Evolutionary conservation across 2,888 invertebrate species (phyloP).

Genomic region (Myathropa florea): DNA sequence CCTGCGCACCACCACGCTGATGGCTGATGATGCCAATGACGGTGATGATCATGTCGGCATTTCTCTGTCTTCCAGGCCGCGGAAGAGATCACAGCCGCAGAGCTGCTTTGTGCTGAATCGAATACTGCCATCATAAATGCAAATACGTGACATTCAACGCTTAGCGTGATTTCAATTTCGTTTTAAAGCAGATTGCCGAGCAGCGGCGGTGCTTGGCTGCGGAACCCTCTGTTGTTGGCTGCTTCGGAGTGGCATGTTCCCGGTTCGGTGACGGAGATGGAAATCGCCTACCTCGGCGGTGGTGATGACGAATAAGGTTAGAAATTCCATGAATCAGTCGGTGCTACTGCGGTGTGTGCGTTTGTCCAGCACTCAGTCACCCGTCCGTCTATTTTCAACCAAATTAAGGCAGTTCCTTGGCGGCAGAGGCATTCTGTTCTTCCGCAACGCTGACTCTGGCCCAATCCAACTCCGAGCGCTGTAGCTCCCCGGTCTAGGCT

Average conservation of each 20-base stretch:
- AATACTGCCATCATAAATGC: conserved; percentile 71
- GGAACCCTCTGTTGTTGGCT: conserved; percentile 6
- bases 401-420: conserved; percentile 64
- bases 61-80: conserved; percentile 48
- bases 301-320: conserved; percentile 67
- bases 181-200: conserved; percentile 49
- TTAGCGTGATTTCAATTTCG: conserved; percentile 69
- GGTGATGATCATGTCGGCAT: conserved; percentile 67
- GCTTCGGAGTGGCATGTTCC: conserved; percentile 48
- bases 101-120: conserved; percentile 67
- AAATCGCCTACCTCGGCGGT: conserved; percentile 6
- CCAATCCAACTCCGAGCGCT: neutral
- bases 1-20: neutral
- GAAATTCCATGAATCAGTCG: conserved; percentile 63
- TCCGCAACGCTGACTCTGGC: conserved; percentile 42
- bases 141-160: conserved; percentile 71
- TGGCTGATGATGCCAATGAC: conserved; percentile 51
- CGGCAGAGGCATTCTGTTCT: conserved; percentile 52
- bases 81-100: conserved; percentile 66
- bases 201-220: conserved; percentile 3
- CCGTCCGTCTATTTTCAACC: conserved; percentile 64
- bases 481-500: neutral
- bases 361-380: conserved; percentile 52
- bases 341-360: conserved; percentile 1
- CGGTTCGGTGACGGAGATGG: conserved; percentile 32